Percentiles rank a stretch among this genome's conserved stretches.
Evolutionary conservation across 2,888 invertebrate species (phyloP).

Genomic region (Athalia circularis): DNA sequence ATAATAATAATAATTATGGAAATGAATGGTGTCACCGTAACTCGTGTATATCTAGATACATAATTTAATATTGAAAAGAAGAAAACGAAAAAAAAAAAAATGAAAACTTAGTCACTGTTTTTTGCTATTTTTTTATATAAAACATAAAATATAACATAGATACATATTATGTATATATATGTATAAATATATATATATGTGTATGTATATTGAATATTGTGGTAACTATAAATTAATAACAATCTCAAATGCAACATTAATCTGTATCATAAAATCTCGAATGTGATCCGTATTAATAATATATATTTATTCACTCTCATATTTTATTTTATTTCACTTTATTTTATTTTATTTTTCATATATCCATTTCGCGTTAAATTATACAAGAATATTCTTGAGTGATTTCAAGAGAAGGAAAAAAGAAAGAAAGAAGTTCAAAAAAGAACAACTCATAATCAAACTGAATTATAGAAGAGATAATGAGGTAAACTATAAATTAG

Average conservation of each 20-base stretch:
- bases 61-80: constrained; percentile 8
- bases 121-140: constrained; percentile 67
- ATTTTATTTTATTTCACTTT: no score
- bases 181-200: neutral
- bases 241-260: neutral
- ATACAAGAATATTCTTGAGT: no score
- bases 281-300: constrained; percentile 1
- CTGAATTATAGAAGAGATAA: no score
- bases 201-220: constrained; percentile 5
- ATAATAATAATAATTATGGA: constrained; percentile 41
- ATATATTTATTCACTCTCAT: no score
- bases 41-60: no score
- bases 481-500: no score
- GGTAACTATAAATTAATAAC: neutral
- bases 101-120: constrained; percentile 71
- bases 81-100: constrained; percentile 38
- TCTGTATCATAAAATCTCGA: neutral
- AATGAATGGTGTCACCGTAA: constrained; percentile 45
- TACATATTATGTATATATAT: constrained; percentile 9
- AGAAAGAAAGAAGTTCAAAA: no score
- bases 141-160: neutral
- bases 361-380: no score
- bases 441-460: no score
- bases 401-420: no score
- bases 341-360: no score